phyloP scores from a whole-genome alignment of 2,113 vertebrate species.

The Penelope pileata region DNA sequence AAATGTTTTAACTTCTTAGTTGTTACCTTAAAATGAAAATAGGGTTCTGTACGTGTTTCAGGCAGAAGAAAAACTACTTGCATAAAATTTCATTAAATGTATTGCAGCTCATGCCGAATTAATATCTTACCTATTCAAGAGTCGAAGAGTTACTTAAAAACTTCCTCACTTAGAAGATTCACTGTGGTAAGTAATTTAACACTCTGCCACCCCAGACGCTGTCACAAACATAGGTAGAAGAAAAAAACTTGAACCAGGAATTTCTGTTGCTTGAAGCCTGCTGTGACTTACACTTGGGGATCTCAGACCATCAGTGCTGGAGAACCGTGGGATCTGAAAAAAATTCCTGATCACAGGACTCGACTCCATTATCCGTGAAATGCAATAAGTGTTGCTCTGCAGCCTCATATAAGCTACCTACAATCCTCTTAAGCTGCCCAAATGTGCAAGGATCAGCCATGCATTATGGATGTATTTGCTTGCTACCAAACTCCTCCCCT shows the following conservation, averaged over 20 bases:
- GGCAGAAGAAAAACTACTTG: background rate
- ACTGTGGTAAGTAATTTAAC: background rate
- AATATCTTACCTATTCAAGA: background rate
- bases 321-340: background rate
- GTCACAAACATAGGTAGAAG: background rate
- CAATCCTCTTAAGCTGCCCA: background rate
- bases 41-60: background rate
- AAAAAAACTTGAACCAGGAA: background rate
- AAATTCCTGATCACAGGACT: background rate
- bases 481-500: background rate
- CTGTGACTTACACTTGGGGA: background rate
- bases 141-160: background rate
- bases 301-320: background rate
- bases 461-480: background rate
- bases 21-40: background rate
- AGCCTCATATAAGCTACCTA: background rate
- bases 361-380: background rate
- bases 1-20: background rate
- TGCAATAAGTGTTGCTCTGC: background rate
- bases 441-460: background rate
- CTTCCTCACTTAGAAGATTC: background rate
- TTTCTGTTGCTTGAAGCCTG: background rate
- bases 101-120: background rate
- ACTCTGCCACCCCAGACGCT: background rate
- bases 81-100: background rate